Percentiles rank a stretch among this genome's conserved stretches.
Conservation (phyloP, 2,888 invertebrate genomes). For the Mycogona germanica region DNA sequence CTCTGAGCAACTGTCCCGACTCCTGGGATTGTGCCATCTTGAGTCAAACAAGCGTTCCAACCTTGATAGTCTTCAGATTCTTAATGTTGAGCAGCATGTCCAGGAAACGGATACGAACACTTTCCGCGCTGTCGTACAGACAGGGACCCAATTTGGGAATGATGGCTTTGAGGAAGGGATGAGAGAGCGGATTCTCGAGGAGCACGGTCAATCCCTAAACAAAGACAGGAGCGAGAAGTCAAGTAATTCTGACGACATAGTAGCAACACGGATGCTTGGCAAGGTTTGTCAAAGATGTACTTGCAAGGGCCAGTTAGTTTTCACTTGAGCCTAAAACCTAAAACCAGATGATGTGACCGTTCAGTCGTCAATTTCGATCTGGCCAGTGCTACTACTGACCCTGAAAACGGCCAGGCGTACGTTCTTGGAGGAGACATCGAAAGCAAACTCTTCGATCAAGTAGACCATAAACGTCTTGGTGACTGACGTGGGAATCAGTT, state of each 20-base stretch:
- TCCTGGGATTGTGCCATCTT: too few species aligned
- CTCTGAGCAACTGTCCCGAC: too few species aligned
- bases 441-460: conserved; percentile 9
- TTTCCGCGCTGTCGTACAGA: conserved; percentile 3
- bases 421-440: conserved; percentile 5
- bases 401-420: conserved; percentile 6
- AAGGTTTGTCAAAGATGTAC: too few species aligned
- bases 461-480: background rate
- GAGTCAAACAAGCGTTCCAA: too few species aligned
- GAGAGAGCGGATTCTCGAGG: conserved; percentile 4
- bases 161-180: conserved; percentile 1
- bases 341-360: too few species aligned
- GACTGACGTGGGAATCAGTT: conserved; percentile 3
- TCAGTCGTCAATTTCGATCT: too few species aligned
- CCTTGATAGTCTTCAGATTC: conserved; percentile 3
- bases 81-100: conserved; percentile 1
- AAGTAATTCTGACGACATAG: background rate
- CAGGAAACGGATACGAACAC: conserved; percentile 3
- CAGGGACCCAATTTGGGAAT: conserved; percentile 3
- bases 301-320: too few species aligned
- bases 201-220: background rate
- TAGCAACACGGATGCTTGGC: too few species aligned
- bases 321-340: too few species aligned
- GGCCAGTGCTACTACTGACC: background rate
- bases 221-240: background rate